Evolutionary conservation across 2,113 vertebrate species (phyloP).

Genomic region (Crotalus tigris): DNA sequence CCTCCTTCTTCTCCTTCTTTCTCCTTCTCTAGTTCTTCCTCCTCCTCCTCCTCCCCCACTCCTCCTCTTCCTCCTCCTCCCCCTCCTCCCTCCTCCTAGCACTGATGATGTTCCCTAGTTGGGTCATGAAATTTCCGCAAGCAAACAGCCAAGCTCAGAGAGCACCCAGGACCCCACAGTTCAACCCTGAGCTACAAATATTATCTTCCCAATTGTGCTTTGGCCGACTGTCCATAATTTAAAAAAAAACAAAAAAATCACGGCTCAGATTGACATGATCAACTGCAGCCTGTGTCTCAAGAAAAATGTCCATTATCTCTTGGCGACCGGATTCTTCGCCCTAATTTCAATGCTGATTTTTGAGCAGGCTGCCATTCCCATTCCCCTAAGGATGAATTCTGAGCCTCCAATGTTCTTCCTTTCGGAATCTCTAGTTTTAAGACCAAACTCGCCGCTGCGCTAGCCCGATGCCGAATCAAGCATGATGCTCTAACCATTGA

Average conservation of each 20-base stretch:
- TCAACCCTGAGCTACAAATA: not conserved
- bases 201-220: not conserved
- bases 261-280: too few relatives aligned
- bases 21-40: too few relatives aligned
- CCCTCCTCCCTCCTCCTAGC: too few relatives aligned
- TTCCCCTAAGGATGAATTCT: not conserved
- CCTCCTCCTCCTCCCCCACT: too few relatives aligned
- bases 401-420: slow-evolving; percentile 2
- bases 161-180: not conserved
- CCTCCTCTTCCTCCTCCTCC: too few relatives aligned
- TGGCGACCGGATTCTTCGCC: not conserved
- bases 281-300: not conserved
- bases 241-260: too few relatives aligned
- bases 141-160: too few relatives aligned
- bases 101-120: too few relatives aligned
- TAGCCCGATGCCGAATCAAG: slow-evolving; percentile 87
- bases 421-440: slow-evolving; percentile 71
- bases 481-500: slow-evolving; percentile 78
- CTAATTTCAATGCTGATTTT: not conserved
- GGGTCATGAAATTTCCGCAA: too few relatives aligned
- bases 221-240: not conserved
- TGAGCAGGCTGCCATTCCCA: not conserved
- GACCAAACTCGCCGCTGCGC: slow-evolving; percentile 84
- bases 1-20: too few relatives aligned
- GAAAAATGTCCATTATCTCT: not conserved